These are phyloP conservation scores for Lagocephalus sceleratus DNA, from an alignment of 2,797 vertebrate genomes.

Conservation along the genomic window DNA sequence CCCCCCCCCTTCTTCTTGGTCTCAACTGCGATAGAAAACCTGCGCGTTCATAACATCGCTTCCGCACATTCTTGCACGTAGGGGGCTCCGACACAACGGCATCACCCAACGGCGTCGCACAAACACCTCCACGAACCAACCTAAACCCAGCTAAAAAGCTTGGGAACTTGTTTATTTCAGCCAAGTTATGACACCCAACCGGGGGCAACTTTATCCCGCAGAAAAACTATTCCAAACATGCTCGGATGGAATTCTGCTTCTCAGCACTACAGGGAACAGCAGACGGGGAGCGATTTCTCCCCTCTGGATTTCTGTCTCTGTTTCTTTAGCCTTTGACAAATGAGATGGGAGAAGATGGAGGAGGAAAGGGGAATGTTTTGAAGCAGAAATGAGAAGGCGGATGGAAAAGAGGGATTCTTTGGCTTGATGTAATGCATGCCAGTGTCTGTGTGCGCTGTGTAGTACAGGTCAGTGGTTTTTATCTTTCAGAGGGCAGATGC, in stretches of 20 bases:
- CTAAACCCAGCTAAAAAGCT: slow-evolving; percentile 10
- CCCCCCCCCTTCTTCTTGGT: slow-evolving; percentile 14
- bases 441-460: slow-evolving; percentile 60
- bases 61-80: slow-evolving; percentile 46
- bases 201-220: slow-evolving; percentile 35
- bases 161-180: slow-evolving; percentile 18
- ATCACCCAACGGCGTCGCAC: slow-evolving; percentile 9
- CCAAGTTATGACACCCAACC: slow-evolving; percentile 2
- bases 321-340: slow-evolving; percentile 77
- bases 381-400: slow-evolving; percentile 49
- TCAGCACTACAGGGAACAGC: slow-evolving; percentile 31
- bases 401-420: slow-evolving; percentile 61
- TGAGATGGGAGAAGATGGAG: slow-evolving; percentile 65
- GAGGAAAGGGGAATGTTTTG: slow-evolving; percentile 65
- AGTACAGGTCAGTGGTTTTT: slow-evolving; percentile 72
- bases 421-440: slow-evolving; percentile 74
- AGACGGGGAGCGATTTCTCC: slow-evolving; percentile 44
- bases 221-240: slow-evolving; percentile 69
- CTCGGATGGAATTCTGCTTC: slow-evolving; percentile 64
- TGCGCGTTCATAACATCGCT: slow-evolving; percentile 57
- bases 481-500: slow-evolving; percentile 69
- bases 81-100: slow-evolving; percentile 11
- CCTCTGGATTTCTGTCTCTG: slow-evolving; percentile 63
- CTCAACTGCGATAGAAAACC: slow-evolving; percentile 41
- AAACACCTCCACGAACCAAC: background rate